Conservation (phyloP, 2,888 invertebrate genomes). For the Pinctada fucata region DNA sequence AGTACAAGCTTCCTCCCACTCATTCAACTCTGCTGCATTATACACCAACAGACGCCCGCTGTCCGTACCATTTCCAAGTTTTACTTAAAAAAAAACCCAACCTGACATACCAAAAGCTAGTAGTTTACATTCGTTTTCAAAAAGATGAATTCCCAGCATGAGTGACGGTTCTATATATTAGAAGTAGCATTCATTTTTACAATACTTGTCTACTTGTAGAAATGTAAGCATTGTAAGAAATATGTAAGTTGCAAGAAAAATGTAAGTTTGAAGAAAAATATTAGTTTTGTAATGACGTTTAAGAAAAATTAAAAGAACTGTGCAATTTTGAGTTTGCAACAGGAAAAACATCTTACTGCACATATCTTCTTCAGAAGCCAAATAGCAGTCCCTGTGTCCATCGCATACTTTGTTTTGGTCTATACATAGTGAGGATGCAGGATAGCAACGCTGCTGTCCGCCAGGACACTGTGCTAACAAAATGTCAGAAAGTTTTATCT, state of each 20-base stretch:
- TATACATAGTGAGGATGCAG: constrained; percentile 60
- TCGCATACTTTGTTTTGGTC: constrained; percentile 61
- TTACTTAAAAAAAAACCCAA: constrained; percentile 28
- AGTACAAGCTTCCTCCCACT: constrained; percentile 63
- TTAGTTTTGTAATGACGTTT: too few species aligned
- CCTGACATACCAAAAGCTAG: neutral
- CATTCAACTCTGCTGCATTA: constrained; percentile 38
- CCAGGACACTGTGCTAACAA: constrained; percentile 54
- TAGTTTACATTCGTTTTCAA: neutral
- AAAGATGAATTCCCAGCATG: too few species aligned
- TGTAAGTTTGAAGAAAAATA: too few species aligned
- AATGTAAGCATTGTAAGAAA: too few species aligned
- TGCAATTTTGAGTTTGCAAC: too few species aligned
- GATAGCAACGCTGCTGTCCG: constrained; percentile 55
- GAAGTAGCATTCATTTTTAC: too few species aligned
- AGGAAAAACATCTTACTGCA: constrained; percentile 56
- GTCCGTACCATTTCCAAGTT: constrained; percentile 51
- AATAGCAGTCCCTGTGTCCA: constrained; percentile 63
- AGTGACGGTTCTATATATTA: too few species aligned
- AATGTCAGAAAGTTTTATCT: too few species aligned
- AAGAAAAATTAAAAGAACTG: too few species aligned
- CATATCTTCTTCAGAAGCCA: constrained; percentile 60
- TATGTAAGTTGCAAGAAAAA: too few species aligned
- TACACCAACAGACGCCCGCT: constrained; percentile 52
- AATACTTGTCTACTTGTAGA: too few species aligned